Evolutionary conservation across 2,888 invertebrate species (phyloP).

Genomic region (Eristalis pertinax): DNA sequence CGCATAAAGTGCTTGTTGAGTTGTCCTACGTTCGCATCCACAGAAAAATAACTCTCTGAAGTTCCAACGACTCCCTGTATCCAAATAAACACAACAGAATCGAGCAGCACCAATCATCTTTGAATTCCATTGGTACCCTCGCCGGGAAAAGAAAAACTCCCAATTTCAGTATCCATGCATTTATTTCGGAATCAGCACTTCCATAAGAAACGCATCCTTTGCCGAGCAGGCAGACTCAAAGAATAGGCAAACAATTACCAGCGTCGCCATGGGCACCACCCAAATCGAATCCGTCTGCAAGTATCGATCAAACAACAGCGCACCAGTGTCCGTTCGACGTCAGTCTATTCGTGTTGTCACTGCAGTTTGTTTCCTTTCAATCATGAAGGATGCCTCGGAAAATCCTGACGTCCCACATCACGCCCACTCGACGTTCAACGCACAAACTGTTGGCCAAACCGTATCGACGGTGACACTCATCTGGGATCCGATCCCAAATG

Average conservation of each 20-base stretch:
- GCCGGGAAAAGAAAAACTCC: background rate
- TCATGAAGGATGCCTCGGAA: conserved; percentile 24
- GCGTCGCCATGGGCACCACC: conserved; percentile 11
- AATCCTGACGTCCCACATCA: conserved; percentile 5
- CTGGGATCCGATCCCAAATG: conserved; percentile 76
- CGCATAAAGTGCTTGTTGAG: too few relatives aligned
- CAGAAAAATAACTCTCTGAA: too few relatives aligned
- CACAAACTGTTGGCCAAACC: conserved; percentile 76
- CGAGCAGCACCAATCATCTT: conserved; percentile 33
- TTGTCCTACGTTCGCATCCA: too few relatives aligned
- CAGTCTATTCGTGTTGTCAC: conserved; percentile 14
- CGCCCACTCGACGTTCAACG: conserved; percentile 74
- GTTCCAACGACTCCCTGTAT: background rate
- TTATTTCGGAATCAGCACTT: conserved; percentile 33
- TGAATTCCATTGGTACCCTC: background rate
- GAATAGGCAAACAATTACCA: conserved; percentile 16
- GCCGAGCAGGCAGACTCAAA: conserved; percentile 1
- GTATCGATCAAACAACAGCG: conserved; percentile 22
- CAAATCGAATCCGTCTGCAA: background rate
- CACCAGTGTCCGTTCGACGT: background rate
- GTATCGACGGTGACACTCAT: conserved; percentile 76
- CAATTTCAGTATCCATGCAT: background rate
- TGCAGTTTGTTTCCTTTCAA: conserved; percentile 61
- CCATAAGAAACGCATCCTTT: conserved; percentile 30
- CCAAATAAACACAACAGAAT: background rate